phyloP scores from a whole-genome alignment of 1,140 invertebrate species.

The Gonatopus flavifemur region DNA sequence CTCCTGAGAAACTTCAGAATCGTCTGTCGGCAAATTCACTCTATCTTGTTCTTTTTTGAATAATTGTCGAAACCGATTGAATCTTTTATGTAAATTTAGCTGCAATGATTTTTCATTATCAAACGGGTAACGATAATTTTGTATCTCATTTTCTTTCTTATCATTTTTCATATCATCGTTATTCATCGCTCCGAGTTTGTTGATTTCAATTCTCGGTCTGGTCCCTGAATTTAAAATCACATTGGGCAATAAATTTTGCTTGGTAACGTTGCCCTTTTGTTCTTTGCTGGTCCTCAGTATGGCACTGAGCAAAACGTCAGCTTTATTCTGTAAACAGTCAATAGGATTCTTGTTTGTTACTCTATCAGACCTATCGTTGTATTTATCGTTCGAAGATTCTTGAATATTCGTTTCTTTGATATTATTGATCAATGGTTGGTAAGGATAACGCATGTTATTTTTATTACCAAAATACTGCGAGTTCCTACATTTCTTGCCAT shows the following conservation, averaged over 20 bases:
- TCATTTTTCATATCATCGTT: conserved; percentile 10
- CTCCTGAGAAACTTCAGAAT: not conserved
- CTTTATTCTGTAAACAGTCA: conserved; percentile 49
- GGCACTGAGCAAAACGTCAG: conserved; percentile 59
- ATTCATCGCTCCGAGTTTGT: not conserved
- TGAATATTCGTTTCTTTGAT: too few species aligned
- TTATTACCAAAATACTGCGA: too few species aligned
- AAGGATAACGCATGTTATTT: too few species aligned
- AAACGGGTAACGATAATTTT: conserved; percentile 6
- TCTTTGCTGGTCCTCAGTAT: conserved; percentile 54
- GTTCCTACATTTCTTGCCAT: too few species aligned
- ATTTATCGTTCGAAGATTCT: conserved; percentile 7
- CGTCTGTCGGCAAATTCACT: conserved; percentile 9
- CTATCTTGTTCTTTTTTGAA: conserved; percentile 47
- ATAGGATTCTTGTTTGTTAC: conserved; percentile 3
- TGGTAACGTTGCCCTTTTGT: conserved; percentile 31
- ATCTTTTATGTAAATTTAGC: conserved; percentile 41
- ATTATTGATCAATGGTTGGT: too few species aligned
- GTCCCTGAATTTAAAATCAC: too few species aligned
- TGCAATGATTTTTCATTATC: conserved; percentile 46
- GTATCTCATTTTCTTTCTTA: conserved; percentile 11
- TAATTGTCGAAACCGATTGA: conserved; percentile 43
- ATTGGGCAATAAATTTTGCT: too few species aligned
- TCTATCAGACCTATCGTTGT: conserved; percentile 1
- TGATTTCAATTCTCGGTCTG: conserved; percentile 20